Conservation (phyloP, 2,113 vertebrate species). For the Mustelus asterias region DNA sequence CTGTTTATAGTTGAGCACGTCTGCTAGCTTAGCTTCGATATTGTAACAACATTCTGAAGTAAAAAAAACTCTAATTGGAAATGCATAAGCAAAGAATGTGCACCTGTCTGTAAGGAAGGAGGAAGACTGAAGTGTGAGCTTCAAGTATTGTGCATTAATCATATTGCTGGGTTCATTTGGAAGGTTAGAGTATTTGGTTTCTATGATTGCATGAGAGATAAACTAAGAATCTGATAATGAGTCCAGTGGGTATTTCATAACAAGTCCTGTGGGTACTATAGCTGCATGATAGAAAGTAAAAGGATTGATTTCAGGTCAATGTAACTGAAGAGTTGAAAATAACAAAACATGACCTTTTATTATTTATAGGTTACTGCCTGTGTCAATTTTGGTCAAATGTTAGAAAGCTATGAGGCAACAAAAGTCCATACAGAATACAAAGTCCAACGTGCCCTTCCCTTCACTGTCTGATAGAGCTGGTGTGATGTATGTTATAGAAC, state of each 20-base stretch:
- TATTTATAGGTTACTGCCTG: not conserved
- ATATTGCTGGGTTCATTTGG: not conserved
- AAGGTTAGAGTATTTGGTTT: not conserved
- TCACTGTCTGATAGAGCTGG: not conserved
- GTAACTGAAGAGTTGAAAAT: not conserved
- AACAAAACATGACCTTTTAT: not conserved
- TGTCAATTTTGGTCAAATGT: not conserved
- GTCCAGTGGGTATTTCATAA: slow-evolving; percentile 12
- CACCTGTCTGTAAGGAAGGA: not conserved
- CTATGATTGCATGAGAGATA: not conserved
- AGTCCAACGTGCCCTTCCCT: not conserved
- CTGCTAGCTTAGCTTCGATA: not conserved
- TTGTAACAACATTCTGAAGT: not conserved
- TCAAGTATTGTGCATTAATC: not conserved
- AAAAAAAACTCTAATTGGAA: not conserved
- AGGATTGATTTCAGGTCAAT: not conserved
- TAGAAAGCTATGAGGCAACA: not conserved
- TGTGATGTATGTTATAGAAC: not conserved
- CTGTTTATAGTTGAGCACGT: not conserved
- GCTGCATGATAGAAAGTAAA: not conserved
- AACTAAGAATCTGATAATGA: not conserved
- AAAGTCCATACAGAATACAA: not conserved
- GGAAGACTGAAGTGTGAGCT: not conserved
- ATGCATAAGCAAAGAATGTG: not conserved
- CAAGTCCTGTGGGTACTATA: not conserved